These are phyloP conservation scores for Zoanthus gigantus DNA, from an alignment of 92 coral and sea anemone genomes.

Conservation along the genomic window DNA sequence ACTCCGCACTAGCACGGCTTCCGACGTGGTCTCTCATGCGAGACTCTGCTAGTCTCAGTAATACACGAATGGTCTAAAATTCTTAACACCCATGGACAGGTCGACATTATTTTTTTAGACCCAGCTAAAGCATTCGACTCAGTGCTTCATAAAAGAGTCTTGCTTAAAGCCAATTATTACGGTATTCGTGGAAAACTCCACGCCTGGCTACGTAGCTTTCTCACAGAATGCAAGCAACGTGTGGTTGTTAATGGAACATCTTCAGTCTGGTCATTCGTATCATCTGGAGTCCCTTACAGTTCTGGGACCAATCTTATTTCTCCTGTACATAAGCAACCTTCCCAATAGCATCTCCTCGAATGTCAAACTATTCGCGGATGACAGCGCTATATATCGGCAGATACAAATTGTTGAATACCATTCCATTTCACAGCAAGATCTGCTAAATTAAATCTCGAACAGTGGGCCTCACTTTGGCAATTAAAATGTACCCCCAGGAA, in stretches of 20 bases:
- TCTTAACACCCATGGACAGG: constrained; percentile 27
- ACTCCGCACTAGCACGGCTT: constrained; percentile 36
- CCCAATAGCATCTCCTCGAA: constrained; percentile 22
- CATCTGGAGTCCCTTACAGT: constrained; percentile 51
- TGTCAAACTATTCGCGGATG: constrained; percentile 40
- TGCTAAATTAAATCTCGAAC: not conserved
- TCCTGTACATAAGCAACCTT: constrained; percentile 31
- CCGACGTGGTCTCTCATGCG: constrained; percentile 31
- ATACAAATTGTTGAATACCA: constrained; percentile 29
- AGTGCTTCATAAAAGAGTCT: constrained; percentile 33
- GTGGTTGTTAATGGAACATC: constrained; percentile 49
- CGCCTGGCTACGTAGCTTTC: constrained; percentile 4
- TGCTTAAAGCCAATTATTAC: constrained; percentile 46
- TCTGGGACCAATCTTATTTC: constrained; percentile 49
- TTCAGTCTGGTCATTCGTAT: constrained; percentile 25
- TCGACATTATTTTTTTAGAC: constrained; percentile 22
- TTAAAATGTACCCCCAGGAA: not conserved
- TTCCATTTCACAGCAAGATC: constrained; percentile 29
- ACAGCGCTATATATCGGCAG: constrained; percentile 41
- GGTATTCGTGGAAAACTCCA: constrained; percentile 45
- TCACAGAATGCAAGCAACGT: constrained; percentile 40
- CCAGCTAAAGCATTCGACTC: constrained; percentile 35
- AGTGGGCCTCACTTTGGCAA: constrained; percentile 23
- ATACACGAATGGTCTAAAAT: constrained; percentile 49
- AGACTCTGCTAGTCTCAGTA: constrained; percentile 40